phyloP scores from a whole-genome alignment of 2,113 vertebrate genomes.

The Egretta garzetta region DNA sequence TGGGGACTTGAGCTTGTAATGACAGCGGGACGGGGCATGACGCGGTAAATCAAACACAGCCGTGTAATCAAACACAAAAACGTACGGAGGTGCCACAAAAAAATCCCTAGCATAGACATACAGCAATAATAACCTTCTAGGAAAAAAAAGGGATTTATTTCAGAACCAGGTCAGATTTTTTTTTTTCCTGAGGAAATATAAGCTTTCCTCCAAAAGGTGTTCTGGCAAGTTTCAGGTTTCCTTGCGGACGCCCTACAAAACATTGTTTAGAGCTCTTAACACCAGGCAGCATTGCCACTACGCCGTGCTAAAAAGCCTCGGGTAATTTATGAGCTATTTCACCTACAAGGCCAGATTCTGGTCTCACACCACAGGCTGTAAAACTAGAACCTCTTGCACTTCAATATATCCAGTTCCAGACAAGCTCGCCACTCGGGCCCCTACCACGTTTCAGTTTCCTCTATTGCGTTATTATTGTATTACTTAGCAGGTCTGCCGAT shows the following conservation, averaged over 20 bases:
- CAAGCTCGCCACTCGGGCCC: neutral
- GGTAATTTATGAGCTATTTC: neutral
- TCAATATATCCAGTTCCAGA: neutral
- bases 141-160: neutral
- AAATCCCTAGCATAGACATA: neutral
- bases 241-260: neutral
- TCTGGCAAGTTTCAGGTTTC: neutral
- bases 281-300: neutral
- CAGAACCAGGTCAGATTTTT: neutral
- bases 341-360: neutral
- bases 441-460: neutral
- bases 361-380: neutral
- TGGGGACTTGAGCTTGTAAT: neutral
- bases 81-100: neutral
- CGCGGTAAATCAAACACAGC: neutral
- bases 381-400: neutral
- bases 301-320: neutral
- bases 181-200: neutral
- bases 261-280: neutral
- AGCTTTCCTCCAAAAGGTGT: neutral
- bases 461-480: neutral
- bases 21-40: neutral
- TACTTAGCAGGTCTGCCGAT: conserved; percentile 41
- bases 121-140: neutral
- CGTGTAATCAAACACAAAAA: neutral